These are phyloP conservation scores for Athalia rosae DNA, from an alignment of 2,888 invertebrate species.

Conservation along the genomic window DNA sequence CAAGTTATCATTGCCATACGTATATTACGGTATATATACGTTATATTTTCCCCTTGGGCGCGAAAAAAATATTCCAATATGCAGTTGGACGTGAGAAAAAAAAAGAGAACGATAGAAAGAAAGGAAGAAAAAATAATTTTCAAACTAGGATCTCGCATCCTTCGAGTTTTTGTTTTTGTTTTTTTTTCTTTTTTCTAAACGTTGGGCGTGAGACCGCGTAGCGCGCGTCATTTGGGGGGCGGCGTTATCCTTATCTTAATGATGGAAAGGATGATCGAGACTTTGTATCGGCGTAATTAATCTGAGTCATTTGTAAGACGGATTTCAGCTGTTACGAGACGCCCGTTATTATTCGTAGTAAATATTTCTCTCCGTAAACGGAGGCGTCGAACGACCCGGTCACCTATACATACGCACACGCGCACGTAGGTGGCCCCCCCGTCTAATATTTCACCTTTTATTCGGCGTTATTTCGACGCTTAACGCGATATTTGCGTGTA, in stretches of 20 bases:
- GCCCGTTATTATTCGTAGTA: background rate
- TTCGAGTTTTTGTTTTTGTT: no score
- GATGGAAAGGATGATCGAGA: constrained; percentile 54
- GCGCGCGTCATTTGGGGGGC: constrained; percentile 30
- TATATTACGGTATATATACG: background rate
- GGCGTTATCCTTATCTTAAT: constrained; percentile 48
- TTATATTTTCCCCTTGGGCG: no score
- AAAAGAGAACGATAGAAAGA: no score
- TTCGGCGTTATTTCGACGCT: constrained; percentile 17
- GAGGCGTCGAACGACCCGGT: background rate
- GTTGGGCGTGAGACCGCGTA: background rate
- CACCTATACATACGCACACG: background rate
- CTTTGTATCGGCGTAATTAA: constrained; percentile 57
- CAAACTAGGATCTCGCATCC: no score
- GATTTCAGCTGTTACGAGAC: constrained; percentile 48
- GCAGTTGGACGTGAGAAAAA: no score
- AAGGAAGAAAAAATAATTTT: no score
- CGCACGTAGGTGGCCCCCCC: background rate
- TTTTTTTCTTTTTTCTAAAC: no score
- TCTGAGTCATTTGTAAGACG: constrained; percentile 51
- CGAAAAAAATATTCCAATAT: no score
- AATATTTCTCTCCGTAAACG: background rate
- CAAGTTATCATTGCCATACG: background rate
- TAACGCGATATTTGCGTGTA: constrained; percentile 33
- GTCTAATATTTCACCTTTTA: constrained; percentile 16